phyloP scores from a whole-genome alignment of 2,888 invertebrate species.

The Thalpophila matura region DNA sequence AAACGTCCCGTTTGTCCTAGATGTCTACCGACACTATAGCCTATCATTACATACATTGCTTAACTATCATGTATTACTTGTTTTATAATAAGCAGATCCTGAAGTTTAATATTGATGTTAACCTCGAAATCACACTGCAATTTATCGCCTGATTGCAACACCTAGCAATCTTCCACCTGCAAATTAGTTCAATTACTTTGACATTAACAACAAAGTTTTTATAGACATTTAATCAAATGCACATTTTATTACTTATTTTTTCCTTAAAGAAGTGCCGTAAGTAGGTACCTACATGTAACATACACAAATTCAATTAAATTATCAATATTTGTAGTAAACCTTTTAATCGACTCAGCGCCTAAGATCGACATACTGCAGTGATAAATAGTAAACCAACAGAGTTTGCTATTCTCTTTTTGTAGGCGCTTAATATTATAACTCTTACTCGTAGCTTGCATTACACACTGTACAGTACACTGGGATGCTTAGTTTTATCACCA shows the following conservation, averaged over 20 bases:
- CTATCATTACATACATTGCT: conserved; percentile 23
- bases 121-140: conserved; percentile 47
- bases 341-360: conserved; percentile 7
- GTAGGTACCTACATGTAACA: too few relatives aligned
- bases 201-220: conserved; percentile 3
- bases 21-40: conserved; percentile 9
- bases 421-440: too few relatives aligned
- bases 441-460: too few relatives aligned
- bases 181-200: conserved; percentile 35
- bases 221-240: background rate
- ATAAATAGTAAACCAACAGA: too few relatives aligned
- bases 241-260: background rate
- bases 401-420: background rate
- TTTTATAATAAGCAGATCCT: conserved; percentile 51
- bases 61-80: conserved; percentile 32
- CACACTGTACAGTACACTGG: too few relatives aligned
- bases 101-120: conserved; percentile 35
- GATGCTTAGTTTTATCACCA: too few relatives aligned
- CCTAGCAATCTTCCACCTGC: conserved; percentile 9
- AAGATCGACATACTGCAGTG: too few relatives aligned
- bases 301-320: background rate
- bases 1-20: conserved; percentile 12
- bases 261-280: background rate
- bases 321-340: accelerated
- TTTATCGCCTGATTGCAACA: conserved; percentile 45